Conservation (phyloP, 2,888 invertebrate genomes). For the Eupithecia inturbata region DNA sequence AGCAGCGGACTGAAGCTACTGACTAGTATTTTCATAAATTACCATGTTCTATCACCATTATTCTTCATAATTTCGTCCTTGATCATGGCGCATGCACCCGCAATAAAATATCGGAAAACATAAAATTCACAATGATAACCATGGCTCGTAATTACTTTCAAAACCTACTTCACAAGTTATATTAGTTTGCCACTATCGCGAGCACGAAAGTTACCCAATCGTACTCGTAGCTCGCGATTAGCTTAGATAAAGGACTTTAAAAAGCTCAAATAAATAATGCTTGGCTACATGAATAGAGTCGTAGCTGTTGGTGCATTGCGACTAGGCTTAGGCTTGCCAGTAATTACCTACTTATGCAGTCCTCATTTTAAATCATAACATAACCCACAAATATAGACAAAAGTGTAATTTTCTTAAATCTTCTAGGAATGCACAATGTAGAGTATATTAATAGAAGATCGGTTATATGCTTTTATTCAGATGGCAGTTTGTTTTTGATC, state of each 20-base stretch:
- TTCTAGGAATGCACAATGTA: not conserved
- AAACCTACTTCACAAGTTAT: not conserved
- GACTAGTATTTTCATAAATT: not conserved
- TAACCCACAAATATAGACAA: not conserved
- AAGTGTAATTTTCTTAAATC: not conserved
- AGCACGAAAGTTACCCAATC: constrained; percentile 20
- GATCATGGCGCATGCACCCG: not conserved
- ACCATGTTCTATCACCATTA: not conserved
- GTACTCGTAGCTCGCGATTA: constrained; percentile 27
- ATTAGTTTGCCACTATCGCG: constrained; percentile 7
- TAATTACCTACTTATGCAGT: constrained; percentile 35
- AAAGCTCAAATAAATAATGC: constrained; percentile 28
- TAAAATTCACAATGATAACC: not conserved
- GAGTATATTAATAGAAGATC: too few species aligned
- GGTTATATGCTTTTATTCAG: not conserved
- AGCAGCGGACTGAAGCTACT: not conserved
- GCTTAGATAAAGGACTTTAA: constrained; percentile 34
- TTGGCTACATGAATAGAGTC: constrained; percentile 21
- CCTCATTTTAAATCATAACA: not conserved
- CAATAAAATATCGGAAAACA: not conserved
- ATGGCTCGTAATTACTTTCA: not conserved
- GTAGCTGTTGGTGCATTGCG: constrained; percentile 40
- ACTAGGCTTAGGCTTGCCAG: constrained; percentile 31
- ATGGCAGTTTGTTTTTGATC: not conserved
- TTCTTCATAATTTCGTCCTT: not conserved